These are phyloP conservation scores for Oscheius onirici DNA, from an alignment of 2,888 invertebrate species.

Conservation along the genomic window DNA sequence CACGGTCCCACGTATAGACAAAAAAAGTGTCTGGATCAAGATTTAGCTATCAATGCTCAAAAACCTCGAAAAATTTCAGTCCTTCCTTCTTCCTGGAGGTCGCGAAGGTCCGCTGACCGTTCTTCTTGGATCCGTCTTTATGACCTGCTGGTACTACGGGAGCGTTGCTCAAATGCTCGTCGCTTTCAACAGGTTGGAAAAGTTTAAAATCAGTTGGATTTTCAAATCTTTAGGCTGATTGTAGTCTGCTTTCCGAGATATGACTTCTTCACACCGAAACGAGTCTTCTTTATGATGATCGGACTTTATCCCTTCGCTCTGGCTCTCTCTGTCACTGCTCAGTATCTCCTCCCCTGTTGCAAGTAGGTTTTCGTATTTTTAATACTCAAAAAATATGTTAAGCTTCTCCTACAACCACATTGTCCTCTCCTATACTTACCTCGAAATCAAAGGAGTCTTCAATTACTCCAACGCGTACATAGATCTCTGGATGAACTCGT, in stretches of 20 bases:
- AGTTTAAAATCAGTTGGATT: not conserved
- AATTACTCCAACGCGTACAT: slow-evolving; percentile 54
- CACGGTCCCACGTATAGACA: no score
- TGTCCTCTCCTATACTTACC: slow-evolving; percentile 44
- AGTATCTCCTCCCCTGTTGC: slow-evolving; percentile 50
- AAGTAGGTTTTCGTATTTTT: slow-evolving; percentile 38
- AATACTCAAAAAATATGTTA: slow-evolving; percentile 24
- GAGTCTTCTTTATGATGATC: slow-evolving; percentile 28
- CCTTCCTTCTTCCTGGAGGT: slow-evolving; percentile 36
- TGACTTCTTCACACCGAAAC: slow-evolving; percentile 36
- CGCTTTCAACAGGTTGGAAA: slow-evolving; percentile 39
- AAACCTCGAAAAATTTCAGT: slow-evolving; percentile 24
- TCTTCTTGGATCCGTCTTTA: slow-evolving; percentile 44
- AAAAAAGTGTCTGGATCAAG: no score
- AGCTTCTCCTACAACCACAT: slow-evolving; percentile 49
- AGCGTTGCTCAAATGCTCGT: slow-evolving; percentile 50
- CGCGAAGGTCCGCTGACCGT: slow-evolving; percentile 10
- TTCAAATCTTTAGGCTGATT: slow-evolving; percentile 35
- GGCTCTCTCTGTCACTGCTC: slow-evolving; percentile 40
- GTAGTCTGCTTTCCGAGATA: slow-evolving; percentile 41
- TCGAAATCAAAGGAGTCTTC: slow-evolving; percentile 28
- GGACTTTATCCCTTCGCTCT: slow-evolving; percentile 38
- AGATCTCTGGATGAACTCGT: slow-evolving; percentile 48
- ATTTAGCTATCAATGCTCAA: no score
- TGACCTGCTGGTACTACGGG: slow-evolving; percentile 52